Base-by-base conservation (phyloP, 1,140 invertebrate species). In the Drosophila gunungcola region DNA sequence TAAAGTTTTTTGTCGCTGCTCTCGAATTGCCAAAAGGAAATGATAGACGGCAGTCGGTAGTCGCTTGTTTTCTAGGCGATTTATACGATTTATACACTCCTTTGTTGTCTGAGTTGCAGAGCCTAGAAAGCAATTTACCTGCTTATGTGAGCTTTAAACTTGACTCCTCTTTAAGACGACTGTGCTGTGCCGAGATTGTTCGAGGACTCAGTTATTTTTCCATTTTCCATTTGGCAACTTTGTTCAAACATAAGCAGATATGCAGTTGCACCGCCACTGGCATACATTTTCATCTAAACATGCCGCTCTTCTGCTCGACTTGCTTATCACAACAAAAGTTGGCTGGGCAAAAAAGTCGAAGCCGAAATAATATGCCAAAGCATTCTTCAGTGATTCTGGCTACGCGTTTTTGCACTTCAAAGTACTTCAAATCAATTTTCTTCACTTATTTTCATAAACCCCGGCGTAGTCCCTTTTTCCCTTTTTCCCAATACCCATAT, bases 381-480 rank as follows among this genome's bases (percentile, higher is more conserved):
- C 83, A 89, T 89, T 88, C 84, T 89, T 88, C 84, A 89, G 67
- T 83, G 83, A 89, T 88, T 88, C 77, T 70, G 76, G 80, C 84
- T 86, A 86, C 80, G 82, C 82, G 82, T 86, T 86, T 86, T 88
- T 88, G 83, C 84, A 88, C 84, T 88, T 88, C 84, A 88, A 88
- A 88, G 84, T 88, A 89, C 84, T 89, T 89, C 65, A 88, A 88
- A 89, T 88, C 84, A 89, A 88, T 88, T 88, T 88, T 89, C 84
- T 78, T 89, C 80, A 88, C 84, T 89, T 88, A 88, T 88, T 84
- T 88, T 89, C 76, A 88, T 89, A 88, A 89, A 89, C 84, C 83
- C 49, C 74, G 62, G 38, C 51, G 83, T 64, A 56, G 67, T 48
- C 51, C 55, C 49, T 73, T 67, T 67, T 62, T 27, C 63, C 36